Percentiles rank a stretch among this genome's conserved stretches.
Conservation (phyloP, 1,140 invertebrate genomes). For the Thalassaphorura encarpata region DNA sequence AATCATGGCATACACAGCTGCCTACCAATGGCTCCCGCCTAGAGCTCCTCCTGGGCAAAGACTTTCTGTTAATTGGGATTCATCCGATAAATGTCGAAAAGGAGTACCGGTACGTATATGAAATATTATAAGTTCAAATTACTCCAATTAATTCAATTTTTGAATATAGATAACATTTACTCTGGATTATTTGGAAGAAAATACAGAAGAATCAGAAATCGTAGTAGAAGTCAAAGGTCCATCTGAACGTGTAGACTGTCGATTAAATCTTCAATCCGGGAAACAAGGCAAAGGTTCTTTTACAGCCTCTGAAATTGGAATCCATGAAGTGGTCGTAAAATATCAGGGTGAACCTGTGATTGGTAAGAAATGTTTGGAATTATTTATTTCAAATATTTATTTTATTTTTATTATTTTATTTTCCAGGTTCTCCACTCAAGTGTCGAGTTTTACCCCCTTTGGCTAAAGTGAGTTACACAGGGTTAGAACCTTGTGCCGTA, state of each 20-base stretch:
- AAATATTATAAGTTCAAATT: neutral
- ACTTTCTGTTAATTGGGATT: slow-evolving; percentile 53
- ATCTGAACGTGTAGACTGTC: slow-evolving; percentile 49
- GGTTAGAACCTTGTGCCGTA: slow-evolving; percentile 87
- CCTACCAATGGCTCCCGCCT: slow-evolving; percentile 77
- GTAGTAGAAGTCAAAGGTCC: slow-evolving; percentile 74
- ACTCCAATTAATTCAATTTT: slow-evolving; percentile 13
- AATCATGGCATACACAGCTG: slow-evolving; percentile 87
- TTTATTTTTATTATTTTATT: too few species aligned
- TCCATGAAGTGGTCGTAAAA: slow-evolving; percentile 71
- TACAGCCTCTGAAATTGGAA: slow-evolving; percentile 77
- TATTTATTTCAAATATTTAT: too few species aligned
- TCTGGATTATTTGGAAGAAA: slow-evolving; percentile 63
- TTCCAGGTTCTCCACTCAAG: slow-evolving; percentile 63
- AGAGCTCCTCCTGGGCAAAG: slow-evolving; percentile 66
- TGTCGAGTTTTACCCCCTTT: slow-evolving; percentile 77
- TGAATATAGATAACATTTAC: slow-evolving; percentile 62
- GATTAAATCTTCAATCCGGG: slow-evolving; percentile 53
- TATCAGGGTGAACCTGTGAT: slow-evolving; percentile 51
- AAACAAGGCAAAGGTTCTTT: slow-evolving; percentile 64
- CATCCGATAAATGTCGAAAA: slow-evolving; percentile 19
- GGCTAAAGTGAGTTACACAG: slow-evolving; percentile 72
- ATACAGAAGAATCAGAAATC: slow-evolving; percentile 65
- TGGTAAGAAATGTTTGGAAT: too few species aligned
- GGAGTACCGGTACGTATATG: slow-evolving; percentile 18